Percentiles rank a stretch among this genome's conserved stretches.
phyloP scores from a whole-genome alignment of 2,888 invertebrate species.

The Perithous albicinctus region DNA sequence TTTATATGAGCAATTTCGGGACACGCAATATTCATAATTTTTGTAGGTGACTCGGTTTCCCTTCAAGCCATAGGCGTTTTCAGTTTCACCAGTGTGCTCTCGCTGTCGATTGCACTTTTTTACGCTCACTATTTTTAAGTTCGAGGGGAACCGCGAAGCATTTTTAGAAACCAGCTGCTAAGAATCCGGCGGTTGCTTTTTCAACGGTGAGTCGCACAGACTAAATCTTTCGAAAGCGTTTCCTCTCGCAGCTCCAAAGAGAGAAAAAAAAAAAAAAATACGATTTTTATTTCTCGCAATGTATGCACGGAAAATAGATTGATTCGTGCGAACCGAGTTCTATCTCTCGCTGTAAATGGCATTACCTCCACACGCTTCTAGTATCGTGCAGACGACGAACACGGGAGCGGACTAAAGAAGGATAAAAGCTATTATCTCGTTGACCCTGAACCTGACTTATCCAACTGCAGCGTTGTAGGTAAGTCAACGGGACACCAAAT shows the following conservation, averaged over 20 bases:
- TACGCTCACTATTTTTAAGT: conserved; percentile 80
- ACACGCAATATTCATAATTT: too few relatives aligned
- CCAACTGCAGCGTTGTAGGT: conserved; percentile 46
- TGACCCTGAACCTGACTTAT: conserved; percentile 72
- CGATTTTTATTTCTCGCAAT: conserved; percentile 31
- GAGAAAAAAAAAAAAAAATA: too few relatives aligned
- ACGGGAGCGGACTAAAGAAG: conserved; percentile 45
- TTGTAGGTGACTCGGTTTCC: too few relatives aligned
- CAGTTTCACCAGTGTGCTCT: conserved; percentile 66
- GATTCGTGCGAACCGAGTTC: conserved; percentile 13
- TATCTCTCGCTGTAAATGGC: conserved; percentile 37
- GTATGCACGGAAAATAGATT: conserved; percentile 10
- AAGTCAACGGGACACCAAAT: conserved; percentile 47
- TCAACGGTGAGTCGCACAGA: neutral
- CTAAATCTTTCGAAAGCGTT: neutral
- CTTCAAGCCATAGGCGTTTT: conserved; percentile 37
- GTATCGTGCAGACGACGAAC: conserved; percentile 30
- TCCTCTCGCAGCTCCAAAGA: neutral
- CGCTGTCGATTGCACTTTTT: conserved; percentile 72
- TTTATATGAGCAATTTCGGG: too few relatives aligned
- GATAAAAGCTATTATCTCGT: conserved; percentile 61
- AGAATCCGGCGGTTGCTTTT: conserved; percentile 70
- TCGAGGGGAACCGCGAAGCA: conserved; percentile 76
- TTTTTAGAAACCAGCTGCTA: conserved; percentile 80
- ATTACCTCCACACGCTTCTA: conserved; percentile 51